phyloP scores from a whole-genome alignment of 2,113 vertebrate genomes.

The Hemichromis elongatus region DNA sequence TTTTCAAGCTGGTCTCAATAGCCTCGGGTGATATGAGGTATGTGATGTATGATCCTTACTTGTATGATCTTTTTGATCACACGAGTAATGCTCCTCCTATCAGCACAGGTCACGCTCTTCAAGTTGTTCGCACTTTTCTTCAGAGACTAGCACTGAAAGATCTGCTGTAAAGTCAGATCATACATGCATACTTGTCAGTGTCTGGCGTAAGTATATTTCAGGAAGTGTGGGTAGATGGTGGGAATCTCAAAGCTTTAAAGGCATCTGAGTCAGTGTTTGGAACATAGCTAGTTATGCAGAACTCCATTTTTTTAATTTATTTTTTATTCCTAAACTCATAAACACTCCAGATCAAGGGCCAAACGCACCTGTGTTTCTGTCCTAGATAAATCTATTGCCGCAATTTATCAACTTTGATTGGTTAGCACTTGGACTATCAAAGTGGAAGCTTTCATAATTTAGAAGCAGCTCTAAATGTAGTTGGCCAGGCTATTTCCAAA shows the following conservation, averaged over 20 bases:
- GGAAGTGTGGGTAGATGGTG: background rate
- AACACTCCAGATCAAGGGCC: slow-evolving; percentile 44
- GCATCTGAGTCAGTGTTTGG: slow-evolving; percentile 37
- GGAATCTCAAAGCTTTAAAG: background rate
- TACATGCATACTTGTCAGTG: background rate
- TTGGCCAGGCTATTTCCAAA: slow-evolving; percentile 59
- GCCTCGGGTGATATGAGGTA: slow-evolving; percentile 32
- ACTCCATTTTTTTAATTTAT: slow-evolving; percentile 25
- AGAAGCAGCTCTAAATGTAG: slow-evolving; percentile 57
- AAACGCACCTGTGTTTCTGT: slow-evolving; percentile 26
- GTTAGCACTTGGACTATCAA: slow-evolving; percentile 50
- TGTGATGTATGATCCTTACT: background rate
- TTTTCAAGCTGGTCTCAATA: slow-evolving; percentile 43
- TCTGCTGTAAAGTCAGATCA: background rate
- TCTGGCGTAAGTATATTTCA: background rate
- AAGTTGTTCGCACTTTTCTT: slow-evolving; percentile 27
- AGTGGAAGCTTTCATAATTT: slow-evolving; percentile 57
- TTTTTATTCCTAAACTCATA: slow-evolving; percentile 37
- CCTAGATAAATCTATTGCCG: slow-evolving; percentile 33
- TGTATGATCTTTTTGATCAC: slow-evolving; percentile 37
- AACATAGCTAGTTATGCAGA: slow-evolving; percentile 18
- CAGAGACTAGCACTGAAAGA: background rate
- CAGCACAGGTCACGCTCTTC: slow-evolving; percentile 54
- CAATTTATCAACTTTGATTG: slow-evolving; percentile 57
- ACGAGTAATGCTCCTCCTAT: slow-evolving; percentile 32